Percentiles rank a stretch among this genome's conserved stretches.
Evolutionary conservation across 1,140 invertebrate species (phyloP).

Genomic region (Drosophila parvula): DNA sequence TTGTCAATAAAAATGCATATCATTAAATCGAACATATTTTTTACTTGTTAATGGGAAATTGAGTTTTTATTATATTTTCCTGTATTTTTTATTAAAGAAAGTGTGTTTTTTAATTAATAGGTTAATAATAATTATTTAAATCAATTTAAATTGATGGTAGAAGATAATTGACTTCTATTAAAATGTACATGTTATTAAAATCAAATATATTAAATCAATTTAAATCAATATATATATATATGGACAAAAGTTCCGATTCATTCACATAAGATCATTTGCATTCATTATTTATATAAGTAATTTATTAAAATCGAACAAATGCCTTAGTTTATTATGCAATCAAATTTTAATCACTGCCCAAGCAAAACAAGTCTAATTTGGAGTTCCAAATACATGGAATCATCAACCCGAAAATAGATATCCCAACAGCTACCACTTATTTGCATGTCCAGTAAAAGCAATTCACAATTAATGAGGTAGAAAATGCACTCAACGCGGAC

Average conservation of each 20-base stretch:
- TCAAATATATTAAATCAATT: too few species aligned
- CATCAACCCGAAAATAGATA: not conserved
- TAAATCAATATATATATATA: not conserved
- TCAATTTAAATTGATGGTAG: not conserved
- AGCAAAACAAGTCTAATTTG: conserved; percentile 5
- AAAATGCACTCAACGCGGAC: conserved; percentile 12
- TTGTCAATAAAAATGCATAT: conserved; percentile 19
- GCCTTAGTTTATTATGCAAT: not conserved
- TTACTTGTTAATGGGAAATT: not conserved
- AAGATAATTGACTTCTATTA: not conserved
- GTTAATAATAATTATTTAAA: not conserved
- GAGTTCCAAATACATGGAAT: not conserved
- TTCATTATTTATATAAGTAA: not conserved
- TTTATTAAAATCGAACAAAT: not conserved
- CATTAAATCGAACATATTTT: not conserved
- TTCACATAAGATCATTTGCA: not conserved
- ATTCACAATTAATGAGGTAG: conserved; percentile 46
- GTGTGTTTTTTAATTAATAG: not conserved
- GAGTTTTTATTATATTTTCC: not conserved
- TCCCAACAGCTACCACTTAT: not conserved
- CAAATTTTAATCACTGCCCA: not conserved
- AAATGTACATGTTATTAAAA: not conserved
- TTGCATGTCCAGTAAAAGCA: conserved; percentile 10
- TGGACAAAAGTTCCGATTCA: not conserved
- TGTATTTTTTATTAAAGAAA: not conserved